Conservation (phyloP, 2,113 vertebrate species). For the Erythrocercus mccallii region DNA sequence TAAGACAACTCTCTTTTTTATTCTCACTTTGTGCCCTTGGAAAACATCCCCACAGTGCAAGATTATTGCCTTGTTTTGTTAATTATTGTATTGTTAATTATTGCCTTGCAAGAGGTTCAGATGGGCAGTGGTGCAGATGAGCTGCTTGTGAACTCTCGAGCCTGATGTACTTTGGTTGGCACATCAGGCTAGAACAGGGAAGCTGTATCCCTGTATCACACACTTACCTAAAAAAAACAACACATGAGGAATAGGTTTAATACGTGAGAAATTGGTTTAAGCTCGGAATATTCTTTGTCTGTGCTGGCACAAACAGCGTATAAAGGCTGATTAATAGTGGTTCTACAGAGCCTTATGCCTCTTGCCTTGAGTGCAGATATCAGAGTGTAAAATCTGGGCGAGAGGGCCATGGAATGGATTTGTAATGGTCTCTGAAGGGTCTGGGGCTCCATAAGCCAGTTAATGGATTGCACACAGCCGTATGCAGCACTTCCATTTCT, state of each 20-base stretch:
- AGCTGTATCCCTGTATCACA: not conserved
- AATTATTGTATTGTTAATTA: not conserved
- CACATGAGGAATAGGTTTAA: not conserved
- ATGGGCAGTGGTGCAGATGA: not conserved
- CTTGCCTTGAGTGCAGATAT: not conserved
- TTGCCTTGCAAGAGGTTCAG: not conserved
- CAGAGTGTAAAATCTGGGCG: not conserved
- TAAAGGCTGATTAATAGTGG: not conserved
- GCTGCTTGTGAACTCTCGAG: not conserved
- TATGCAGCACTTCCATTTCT: slow-evolving; percentile 16
- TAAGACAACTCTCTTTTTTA: not conserved
- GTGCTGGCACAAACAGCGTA: not conserved
- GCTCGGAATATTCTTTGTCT: not conserved
- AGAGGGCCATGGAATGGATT: not conserved
- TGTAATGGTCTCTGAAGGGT: slow-evolving; percentile 27
- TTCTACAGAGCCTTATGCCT: not conserved
- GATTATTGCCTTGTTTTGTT: not conserved
- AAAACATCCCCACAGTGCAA: not conserved
- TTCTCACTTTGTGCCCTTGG: not conserved
- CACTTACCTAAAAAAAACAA: not conserved
- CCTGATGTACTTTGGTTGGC: not conserved
- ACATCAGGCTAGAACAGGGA: not conserved
- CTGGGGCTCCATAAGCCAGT: not conserved
- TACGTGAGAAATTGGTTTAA: not conserved
- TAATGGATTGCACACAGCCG: slow-evolving; percentile 37